These are phyloP conservation scores for Leistus spinibarbis DNA, from an alignment of 2,888 invertebrate species.

Conservation along the genomic window DNA sequence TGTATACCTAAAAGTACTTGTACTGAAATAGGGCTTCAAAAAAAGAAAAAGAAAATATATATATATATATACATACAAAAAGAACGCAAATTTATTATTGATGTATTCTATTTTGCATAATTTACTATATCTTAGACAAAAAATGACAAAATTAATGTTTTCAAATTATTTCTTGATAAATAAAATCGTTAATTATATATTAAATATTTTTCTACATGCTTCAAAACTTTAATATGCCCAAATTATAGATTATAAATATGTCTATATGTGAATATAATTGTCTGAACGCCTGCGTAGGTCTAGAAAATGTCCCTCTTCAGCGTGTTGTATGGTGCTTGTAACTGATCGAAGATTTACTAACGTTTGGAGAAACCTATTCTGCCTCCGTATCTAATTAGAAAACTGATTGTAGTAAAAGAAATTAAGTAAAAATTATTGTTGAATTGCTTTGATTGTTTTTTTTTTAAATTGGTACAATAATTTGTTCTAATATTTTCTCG, in stretches of 20 bases:
- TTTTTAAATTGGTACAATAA: background rate
- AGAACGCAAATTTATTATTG: conserved; percentile 4
- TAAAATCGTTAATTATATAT: background rate
- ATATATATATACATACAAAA: too few relatives aligned
- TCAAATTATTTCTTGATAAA: background rate
- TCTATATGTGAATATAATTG: too few relatives aligned
- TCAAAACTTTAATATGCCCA: too few relatives aligned
- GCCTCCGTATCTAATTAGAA: too few relatives aligned
- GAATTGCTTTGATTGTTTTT: background rate
- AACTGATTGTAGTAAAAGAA: too few relatives aligned
- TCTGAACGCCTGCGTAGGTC: too few relatives aligned
- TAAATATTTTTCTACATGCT: background rate
- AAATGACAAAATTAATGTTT: conserved; percentile 26
- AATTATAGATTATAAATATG: too few relatives aligned
- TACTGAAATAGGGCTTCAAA: background rate
- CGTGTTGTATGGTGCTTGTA: too few relatives aligned
- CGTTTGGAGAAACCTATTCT: too few relatives aligned
- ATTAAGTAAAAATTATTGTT: too few relatives aligned
- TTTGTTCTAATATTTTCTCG: background rate
- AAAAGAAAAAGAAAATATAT: conserved; percentile 4
- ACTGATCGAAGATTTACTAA: too few relatives aligned
- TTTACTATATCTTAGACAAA: background rate
- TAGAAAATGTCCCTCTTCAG: too few relatives aligned
- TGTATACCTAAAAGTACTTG: background rate
- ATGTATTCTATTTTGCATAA: background rate